These are phyloP conservation scores for cat (Felis catus) DNA, from an alignment of 2,113 vertebrate genomes.

Conservation along the genomic window DNA sequence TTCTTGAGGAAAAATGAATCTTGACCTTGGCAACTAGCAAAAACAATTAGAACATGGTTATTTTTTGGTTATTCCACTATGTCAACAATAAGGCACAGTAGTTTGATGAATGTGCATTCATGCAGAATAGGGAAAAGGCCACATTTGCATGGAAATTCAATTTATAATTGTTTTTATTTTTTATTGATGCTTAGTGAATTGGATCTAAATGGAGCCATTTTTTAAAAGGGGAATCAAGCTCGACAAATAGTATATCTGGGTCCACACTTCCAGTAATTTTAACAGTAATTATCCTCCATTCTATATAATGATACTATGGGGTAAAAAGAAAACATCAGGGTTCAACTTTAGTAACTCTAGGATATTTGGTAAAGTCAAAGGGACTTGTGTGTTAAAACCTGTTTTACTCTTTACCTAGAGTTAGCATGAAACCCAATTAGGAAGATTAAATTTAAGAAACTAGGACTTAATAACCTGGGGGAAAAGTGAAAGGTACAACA, in stretches of 20 bases:
- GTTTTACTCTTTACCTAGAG: background rate
- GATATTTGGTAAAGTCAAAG: constrained; percentile 47
- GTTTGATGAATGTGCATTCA: constrained; percentile 84
- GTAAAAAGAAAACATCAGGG: constrained; percentile 18
- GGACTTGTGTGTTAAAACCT: background rate
- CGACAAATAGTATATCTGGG: constrained; percentile 75
- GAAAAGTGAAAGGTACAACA: background rate
- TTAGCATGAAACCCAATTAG: background rate
- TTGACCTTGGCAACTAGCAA: constrained; percentile 74
- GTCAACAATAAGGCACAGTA: constrained; percentile 77
- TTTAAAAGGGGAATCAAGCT: constrained; percentile 75
- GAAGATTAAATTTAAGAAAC: constrained; percentile 17
- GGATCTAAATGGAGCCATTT: constrained; percentile 78
- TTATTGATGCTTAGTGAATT: constrained; percentile 84
- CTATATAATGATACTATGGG: constrained; percentile 56
- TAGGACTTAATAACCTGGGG: background rate
- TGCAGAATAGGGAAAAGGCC: constrained; percentile 86
- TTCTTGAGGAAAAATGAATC: constrained; percentile 76
- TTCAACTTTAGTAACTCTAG: constrained; percentile 52
- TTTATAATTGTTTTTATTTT: constrained; percentile 87
- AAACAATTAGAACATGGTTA: constrained; percentile 79
- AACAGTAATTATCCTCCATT: constrained; percentile 72
- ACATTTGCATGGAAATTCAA: constrained; percentile 89
- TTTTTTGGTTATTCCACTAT: constrained; percentile 78
- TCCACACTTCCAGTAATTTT: constrained; percentile 82